Percentiles rank a stretch among this genome's conserved stretches.
phyloP scores from a whole-genome alignment of 2,797 vertebrate genomes.

The Ciconia nigra region DNA sequence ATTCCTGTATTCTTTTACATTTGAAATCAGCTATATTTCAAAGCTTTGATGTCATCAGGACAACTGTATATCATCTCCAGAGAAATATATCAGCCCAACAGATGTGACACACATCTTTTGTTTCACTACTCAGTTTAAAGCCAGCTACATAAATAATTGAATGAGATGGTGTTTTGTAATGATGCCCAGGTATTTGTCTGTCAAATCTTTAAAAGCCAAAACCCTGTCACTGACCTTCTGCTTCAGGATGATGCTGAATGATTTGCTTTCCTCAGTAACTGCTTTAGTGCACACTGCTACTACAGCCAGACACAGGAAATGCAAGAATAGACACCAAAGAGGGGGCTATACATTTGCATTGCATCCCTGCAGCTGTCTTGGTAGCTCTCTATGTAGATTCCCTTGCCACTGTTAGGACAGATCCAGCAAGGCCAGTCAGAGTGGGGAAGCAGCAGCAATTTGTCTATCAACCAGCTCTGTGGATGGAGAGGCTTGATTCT shows the following conservation, averaged over 20 bases:
- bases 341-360: not conserved
- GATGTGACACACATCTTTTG: slow-evolving; percentile 11
- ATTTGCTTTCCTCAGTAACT: not conserved
- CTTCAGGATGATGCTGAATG: not conserved
- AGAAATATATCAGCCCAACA: slow-evolving; percentile 42
- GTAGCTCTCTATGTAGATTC: not conserved
- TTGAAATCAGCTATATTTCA: slow-evolving; percentile 33
- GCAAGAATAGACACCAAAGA: not conserved
- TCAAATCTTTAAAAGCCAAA: not conserved
- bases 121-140: not conserved
- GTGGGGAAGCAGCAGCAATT: not conserved
- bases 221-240: not conserved
- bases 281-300: not conserved
- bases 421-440: not conserved
- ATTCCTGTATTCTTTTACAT: slow-evolving; percentile 3
- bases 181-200: not conserved
- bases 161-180: not conserved
- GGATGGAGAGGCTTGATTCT: not conserved
- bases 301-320: not conserved
- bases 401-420: not conserved
- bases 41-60: slow-evolving; percentile 27
- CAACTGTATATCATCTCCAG: slow-evolving; percentile 11
- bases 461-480: not conserved
- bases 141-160: not conserved
- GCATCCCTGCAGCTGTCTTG: not conserved